These are phyloP conservation scores for Tragelaphus strepsiceros DNA, from an alignment of 2,113 vertebrate species.

Conservation along the genomic window DNA sequence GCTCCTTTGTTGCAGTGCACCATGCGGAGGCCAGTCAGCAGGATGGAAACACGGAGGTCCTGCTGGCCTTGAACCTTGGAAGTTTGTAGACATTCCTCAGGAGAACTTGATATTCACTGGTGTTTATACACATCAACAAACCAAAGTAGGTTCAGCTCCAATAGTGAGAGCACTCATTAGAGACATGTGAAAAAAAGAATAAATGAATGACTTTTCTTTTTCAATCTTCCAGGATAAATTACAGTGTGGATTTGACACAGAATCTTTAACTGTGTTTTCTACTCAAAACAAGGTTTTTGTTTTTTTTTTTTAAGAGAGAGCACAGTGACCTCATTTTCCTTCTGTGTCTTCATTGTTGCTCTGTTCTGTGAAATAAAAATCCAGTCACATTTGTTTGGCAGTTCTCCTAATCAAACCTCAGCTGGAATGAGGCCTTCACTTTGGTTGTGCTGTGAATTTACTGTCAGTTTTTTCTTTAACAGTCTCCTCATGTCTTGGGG, in stretches of 20 bases:
- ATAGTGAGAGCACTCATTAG: neutral
- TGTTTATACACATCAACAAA: neutral
- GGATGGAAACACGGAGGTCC: fast-evolving
- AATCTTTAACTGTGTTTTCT: neutral
- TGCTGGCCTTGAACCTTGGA: neutral
- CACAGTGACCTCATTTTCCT: constrained; percentile 11
- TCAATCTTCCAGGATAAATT: neutral
- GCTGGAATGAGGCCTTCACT: neutral
- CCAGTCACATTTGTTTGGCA: neutral
- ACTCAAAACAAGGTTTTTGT: neutral
- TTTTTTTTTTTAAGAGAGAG: neutral
- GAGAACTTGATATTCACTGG: neutral
- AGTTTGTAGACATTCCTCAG: too few relatives aligned
- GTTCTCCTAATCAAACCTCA: neutral
- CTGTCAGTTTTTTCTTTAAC: constrained; percentile 9
- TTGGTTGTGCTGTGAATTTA: neutral
- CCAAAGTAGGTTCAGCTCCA: neutral
- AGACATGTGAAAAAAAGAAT: neutral
- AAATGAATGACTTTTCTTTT: neutral
- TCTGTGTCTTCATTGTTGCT: neutral
- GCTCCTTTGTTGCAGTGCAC: fast-evolving
- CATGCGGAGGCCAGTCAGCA: neutral
- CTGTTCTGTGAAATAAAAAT: constrained; percentile 32
- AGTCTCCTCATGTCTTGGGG: neutral
- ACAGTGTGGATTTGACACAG: neutral